Evolutionary conservation across 2,113 vertebrate species (phyloP).

Genomic region (Ctenomys sociabilis): DNA sequence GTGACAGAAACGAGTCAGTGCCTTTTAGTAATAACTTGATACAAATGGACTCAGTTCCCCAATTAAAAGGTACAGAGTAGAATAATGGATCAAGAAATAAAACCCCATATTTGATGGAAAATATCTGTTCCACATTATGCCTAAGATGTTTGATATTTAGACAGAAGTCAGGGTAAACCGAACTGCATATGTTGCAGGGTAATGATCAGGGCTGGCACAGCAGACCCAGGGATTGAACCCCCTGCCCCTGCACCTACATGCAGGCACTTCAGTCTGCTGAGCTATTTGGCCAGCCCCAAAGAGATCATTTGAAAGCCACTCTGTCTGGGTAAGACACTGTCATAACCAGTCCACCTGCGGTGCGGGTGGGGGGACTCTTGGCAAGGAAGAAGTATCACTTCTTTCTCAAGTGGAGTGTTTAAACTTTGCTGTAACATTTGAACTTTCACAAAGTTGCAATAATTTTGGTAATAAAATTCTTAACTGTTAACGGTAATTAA

Average conservation of each 20-base stretch:
- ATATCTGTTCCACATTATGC: too few relatives aligned
- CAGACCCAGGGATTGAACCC: too few relatives aligned
- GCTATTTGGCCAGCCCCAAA: too few relatives aligned
- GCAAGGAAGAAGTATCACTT: conserved; percentile 86
- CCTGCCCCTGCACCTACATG: too few relatives aligned
- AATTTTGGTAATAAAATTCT: conserved; percentile 99
- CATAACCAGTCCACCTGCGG: conserved; percentile 85
- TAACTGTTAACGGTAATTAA: conserved; percentile 91
- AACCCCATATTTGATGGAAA: too few relatives aligned
- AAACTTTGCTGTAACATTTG: conserved; percentile 96
- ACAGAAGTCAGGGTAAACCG: too few relatives aligned
- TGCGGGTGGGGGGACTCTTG: conserved; percentile 75
- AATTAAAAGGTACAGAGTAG: neutral
- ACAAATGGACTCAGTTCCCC: neutral
- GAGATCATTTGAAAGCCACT: conserved; percentile 66
- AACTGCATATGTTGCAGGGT: too few relatives aligned
- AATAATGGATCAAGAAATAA: neutral
- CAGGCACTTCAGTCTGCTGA: too few relatives aligned
- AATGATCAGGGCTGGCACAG: too few relatives aligned
- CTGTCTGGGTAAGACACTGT: conserved; percentile 82
- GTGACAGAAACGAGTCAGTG: neutral
- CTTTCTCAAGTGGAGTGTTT: conserved; percentile 93
- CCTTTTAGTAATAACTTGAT: neutral
- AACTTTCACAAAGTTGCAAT: conserved; percentile 95
- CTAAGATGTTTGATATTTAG: too few relatives aligned